Percentiles rank a stretch among this genome's conserved stretches.
Conservation (phyloP, 2,888 invertebrate species). For the Loripinus fragilis region DNA sequence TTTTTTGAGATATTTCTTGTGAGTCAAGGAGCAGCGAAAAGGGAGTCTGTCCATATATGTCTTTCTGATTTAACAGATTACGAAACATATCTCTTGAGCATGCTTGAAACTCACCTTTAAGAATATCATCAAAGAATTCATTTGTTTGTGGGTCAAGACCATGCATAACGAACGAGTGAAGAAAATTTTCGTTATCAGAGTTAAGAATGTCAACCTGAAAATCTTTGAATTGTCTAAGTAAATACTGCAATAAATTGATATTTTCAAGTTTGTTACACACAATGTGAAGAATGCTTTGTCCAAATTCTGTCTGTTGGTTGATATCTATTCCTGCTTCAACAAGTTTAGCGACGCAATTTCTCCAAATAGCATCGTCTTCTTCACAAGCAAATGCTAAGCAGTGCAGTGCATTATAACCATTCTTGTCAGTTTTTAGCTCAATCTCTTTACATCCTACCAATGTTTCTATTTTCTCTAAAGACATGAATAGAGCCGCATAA, state of each 20-base stretch:
- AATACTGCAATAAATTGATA: neutral
- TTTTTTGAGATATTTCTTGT: no score
- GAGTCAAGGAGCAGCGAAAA: no score
- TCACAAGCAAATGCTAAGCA: neutral
- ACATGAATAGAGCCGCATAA: slow-evolving; percentile 25
- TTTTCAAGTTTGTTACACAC: neutral
- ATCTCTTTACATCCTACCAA: neutral
- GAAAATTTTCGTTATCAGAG: no score
- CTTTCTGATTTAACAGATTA: no score
- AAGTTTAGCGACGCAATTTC: neutral
- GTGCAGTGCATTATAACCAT: neutral
- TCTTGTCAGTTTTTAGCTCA: neutral
- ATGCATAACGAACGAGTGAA: no score
- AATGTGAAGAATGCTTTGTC: neutral
- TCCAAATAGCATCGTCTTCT: neutral
- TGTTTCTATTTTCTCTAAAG: neutral
- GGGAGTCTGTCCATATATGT: no score
- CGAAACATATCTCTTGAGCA: no score
- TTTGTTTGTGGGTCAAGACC: no score
- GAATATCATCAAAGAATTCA: no score
- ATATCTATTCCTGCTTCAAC: neutral
- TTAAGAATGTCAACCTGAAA: no score
- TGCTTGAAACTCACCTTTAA: no score
- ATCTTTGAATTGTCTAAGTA: no score
- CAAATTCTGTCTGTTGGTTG: neutral